Percentiles rank a stretch among this genome's conserved stretches.
These are phyloP conservation scores for Axinella damicornis DNA, from an alignment of 37 sponge, comb jelly and placozoan species.

Conservation along the genomic window DNA sequence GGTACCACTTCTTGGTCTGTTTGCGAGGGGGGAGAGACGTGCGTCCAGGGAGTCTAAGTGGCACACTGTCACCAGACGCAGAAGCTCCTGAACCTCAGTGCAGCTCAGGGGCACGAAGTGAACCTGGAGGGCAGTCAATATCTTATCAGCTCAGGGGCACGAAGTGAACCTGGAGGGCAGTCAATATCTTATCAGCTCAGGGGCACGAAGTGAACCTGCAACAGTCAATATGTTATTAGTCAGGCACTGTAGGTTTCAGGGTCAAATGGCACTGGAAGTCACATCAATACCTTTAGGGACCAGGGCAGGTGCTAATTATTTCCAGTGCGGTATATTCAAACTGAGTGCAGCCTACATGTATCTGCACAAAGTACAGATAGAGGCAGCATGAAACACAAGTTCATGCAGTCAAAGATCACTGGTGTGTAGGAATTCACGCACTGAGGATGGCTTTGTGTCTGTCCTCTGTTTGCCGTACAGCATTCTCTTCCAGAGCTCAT, in stretches of 20 bases:
- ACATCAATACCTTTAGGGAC: no score
- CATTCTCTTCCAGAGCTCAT: constrained; percentile 81
- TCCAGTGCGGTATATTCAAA: no score
- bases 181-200: no score
- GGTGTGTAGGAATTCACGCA: no score
- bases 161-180: not conserved
- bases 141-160: no score
- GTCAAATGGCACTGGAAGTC: not conserved
- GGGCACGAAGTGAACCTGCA: constrained; percentile 3
- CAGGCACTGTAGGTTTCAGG: not conserved
- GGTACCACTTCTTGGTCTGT: constrained; percentile 58
- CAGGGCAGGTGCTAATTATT: no score
- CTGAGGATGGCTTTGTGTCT: no score
- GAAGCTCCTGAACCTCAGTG: constrained; percentile 54
- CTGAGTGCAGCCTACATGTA: no score
- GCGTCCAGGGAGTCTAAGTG: constrained; percentile 56
- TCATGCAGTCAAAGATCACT: no score
- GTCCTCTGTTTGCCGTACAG: constrained; percentile 48
- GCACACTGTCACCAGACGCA: constrained; percentile 46
- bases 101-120: constrained; percentile 17
- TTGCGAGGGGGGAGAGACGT: constrained; percentile 24
- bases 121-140: no score
- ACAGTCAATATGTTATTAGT: not conserved
- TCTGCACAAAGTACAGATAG: no score
- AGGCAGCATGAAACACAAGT: no score